Evolutionary conservation across 2,888 invertebrate species (phyloP).

Genomic region (Apotomis betuletana): DNA sequence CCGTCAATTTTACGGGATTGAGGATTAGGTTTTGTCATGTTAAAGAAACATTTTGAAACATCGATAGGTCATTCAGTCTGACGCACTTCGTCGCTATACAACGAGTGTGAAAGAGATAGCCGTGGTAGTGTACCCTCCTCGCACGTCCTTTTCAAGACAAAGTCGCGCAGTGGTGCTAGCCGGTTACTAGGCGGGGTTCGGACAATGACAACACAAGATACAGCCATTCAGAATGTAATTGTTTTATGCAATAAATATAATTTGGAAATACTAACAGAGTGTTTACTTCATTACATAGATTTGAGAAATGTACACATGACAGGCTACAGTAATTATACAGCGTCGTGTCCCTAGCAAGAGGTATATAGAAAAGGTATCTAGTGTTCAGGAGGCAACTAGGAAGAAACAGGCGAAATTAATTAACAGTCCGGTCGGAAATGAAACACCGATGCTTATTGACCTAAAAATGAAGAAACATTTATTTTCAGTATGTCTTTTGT

Average conservation of each 20-base stretch:
- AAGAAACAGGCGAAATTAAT: slow-evolving; percentile 20
- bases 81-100: too few species aligned
- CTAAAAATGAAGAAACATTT: slow-evolving; percentile 90
- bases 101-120: too few species aligned
- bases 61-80: too few species aligned
- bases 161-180: neutral
- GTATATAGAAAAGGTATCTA: slow-evolving; percentile 35
- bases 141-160: neutral
- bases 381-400: slow-evolving; percentile 20
- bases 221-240: slow-evolving; percentile 43
- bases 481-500: slow-evolving; percentile 88
- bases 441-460: slow-evolving; percentile 85
- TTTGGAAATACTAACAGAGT: slow-evolving; percentile 42
- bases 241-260: slow-evolving; percentile 43
- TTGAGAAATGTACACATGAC: slow-evolving; percentile 41
- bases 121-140: neutral
- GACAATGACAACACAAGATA: slow-evolving; percentile 39
- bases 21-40: too few species aligned
- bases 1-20: too few species aligned
- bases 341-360: slow-evolving; percentile 31
- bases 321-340: slow-evolving; percentile 38
- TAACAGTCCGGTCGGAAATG: slow-evolving; percentile 61
- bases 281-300: slow-evolving; percentile 42
- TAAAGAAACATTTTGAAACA: too few species aligned
- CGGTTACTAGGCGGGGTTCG: slow-evolving; percentile 6